Evolutionary conservation across 2,888 invertebrate species (phyloP).

Genomic region (Drosophila pseudotalamancana): DNA sequence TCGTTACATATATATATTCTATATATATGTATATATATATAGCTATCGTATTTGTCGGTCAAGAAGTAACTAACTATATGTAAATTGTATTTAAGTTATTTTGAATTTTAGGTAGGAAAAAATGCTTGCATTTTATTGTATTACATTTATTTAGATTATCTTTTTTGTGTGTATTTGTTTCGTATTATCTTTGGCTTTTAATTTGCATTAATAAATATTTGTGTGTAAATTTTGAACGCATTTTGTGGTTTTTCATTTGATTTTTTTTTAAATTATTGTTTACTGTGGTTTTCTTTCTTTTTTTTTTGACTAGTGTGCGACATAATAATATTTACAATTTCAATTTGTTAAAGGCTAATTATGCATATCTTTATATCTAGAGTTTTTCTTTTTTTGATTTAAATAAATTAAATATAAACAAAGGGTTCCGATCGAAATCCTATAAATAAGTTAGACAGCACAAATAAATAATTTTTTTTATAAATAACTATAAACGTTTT

Average conservation of each 20-base stretch:
- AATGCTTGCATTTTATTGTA: conserved; percentile 41
- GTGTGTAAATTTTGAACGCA: conserved; percentile 55
- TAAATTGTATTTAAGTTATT: conserved; percentile 13
- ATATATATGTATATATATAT: conserved; percentile 11
- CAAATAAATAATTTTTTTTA: conserved; percentile 64
- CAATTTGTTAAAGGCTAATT: conserved; percentile 65
- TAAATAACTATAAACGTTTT: conserved; percentile 52
- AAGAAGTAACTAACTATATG: conserved; percentile 40
- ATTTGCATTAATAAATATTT: conserved; percentile 59
- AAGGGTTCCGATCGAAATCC: conserved; percentile 25
- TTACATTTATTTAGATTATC: conserved; percentile 56
- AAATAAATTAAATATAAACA: conserved; percentile 57
- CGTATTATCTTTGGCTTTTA: conserved; percentile 74
- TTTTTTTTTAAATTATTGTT: conserved; percentile 62
- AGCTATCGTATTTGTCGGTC: conserved; percentile 33
- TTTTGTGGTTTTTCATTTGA: conserved; percentile 58
- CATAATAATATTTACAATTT: conserved; percentile 77
- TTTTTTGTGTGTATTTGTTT: conserved; percentile 2
- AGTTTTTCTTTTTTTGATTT: conserved; percentile 24
- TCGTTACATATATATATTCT: conserved; percentile 6
- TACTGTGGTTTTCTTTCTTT: conserved; percentile 46
- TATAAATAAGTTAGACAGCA: conserved; percentile 50
- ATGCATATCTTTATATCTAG: conserved; percentile 19
- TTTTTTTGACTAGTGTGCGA: conserved; percentile 72
- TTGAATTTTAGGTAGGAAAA: conserved; percentile 21